Base-by-base conservation (phyloP, 2,888 invertebrate genomes). In the Chloromyia formosa region DNA sequence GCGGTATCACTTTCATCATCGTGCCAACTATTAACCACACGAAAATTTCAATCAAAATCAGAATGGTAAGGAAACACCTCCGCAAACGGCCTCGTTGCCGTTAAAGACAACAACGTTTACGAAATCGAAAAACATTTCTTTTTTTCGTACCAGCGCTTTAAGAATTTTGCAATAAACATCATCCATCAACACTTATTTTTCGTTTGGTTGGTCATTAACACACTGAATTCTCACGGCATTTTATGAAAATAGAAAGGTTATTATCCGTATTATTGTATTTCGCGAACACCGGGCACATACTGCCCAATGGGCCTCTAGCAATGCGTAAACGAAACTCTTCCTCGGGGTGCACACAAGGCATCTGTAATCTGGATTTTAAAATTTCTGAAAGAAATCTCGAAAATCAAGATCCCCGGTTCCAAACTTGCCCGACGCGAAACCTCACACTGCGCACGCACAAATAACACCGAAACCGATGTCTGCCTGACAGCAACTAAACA, bases 391-490 rank as follows among this genome's bases (percentile, higher is more conserved):
- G 66, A 66, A 66, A 66, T 49, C 27, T 35, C 66, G 23, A 45
- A 49, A 66, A 49, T 35, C 27, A 66, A 40, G 49, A 66, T 49
- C 66, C 42, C 62, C 40, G 7, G 7, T 35, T 64, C 62, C 23
- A 18, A 64, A 18, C 40, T 64, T 66, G 22, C 0, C 22, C 66
- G 66, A 12, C 66, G 66, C 66, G 66, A 66, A 66, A 66, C 45
- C 66, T n/a, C 18, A 56, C 27, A 35, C 27, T 2, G 27, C 27
- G 40, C 16, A 62, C 62, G 40, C 35, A 2, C 49, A 49, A 49
- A 49, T 49, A 40, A 66, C 49, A 66, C 66, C 66, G 66, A 66
- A 42, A 66, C 66, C 45, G 49, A 10, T 22, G 66, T 66, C 66
- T 40, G 16, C 64, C 45, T 20, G 14, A 49, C 20, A 66, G 49